phyloP scores from a whole-genome alignment of 2,888 invertebrate species.

The Alloplasta piceator region DNA sequence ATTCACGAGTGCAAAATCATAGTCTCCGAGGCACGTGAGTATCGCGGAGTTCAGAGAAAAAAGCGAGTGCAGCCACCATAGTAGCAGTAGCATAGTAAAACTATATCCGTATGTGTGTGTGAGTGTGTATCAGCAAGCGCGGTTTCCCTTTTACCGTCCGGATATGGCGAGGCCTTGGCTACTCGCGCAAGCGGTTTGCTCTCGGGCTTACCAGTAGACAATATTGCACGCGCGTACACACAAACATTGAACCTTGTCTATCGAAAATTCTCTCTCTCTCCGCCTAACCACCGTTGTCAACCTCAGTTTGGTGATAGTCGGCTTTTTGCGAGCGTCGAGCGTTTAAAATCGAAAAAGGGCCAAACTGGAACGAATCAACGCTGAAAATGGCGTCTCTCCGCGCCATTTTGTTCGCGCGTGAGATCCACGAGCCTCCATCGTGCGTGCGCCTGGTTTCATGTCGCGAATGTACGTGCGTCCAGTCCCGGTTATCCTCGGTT shows the following conservation, averaged over 20 bases:
- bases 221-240: constrained; percentile 4
- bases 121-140: constrained; percentile 12
- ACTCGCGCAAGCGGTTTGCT: constrained; percentile 16
- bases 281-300: background rate
- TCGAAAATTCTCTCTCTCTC: constrained; percentile 13
- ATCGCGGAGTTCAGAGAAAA: background rate
- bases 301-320: constrained; percentile 12
- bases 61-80: background rate
- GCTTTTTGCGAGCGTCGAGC: background rate
- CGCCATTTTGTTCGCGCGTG: too few relatives aligned
- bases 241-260: constrained; percentile 36
- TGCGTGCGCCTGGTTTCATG: background rate
- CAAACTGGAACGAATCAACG: background rate
- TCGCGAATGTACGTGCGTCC: background rate
- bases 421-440: background rate
- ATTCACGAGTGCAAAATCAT: constrained; percentile 39
- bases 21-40: constrained; percentile 5
- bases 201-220: background rate
- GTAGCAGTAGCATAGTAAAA: background rate
- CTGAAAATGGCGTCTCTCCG: too few relatives aligned
- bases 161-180: constrained; percentile 65
- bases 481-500: constrained; percentile 55
- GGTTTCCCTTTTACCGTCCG: constrained; percentile 63
- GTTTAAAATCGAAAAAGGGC: background rate
- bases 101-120: background rate